A percentile compares a stretch with the other conserved stretches of the same genome.
These are phyloP conservation scores for roundworm (Caenorhabditis elegans) DNA, from an alignment of 1,140 invertebrate species.

Conservation along the genomic window DNA sequence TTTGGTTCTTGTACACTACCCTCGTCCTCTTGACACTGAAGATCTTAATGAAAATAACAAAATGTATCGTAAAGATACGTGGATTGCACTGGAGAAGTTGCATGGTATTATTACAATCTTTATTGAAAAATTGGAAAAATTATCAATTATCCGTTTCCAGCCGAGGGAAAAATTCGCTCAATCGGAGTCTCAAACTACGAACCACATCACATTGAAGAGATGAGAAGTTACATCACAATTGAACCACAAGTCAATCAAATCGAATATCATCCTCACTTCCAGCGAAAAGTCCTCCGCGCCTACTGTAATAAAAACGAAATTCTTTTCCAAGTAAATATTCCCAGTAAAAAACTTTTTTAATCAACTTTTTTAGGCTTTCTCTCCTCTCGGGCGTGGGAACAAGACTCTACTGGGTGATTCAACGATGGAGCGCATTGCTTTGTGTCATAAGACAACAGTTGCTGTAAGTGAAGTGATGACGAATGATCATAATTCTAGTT, in stretches of 20 bases:
- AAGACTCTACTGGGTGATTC: conserved; percentile 52
- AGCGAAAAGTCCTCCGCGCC: conserved; percentile 64
- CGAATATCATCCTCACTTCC: conserved; percentile 69
- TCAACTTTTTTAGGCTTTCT: conserved; percentile 49
- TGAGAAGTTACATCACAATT: conserved; percentile 69
- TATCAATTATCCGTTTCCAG: background rate
- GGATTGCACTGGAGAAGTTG: conserved; percentile 54
- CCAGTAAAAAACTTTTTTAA: background rate
- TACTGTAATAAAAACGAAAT: conserved; percentile 67
- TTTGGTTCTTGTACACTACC: conserved; percentile 56
- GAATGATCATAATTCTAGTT: background rate
- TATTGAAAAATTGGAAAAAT: background rate
- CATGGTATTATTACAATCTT: background rate
- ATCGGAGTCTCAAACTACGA: conserved; percentile 85
- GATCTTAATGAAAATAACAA: conserved; percentile 52
- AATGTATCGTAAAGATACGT: conserved; percentile 46
- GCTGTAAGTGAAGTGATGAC: background rate
- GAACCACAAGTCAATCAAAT: conserved; percentile 36
- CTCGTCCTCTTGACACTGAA: conserved; percentile 49
- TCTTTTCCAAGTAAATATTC: conserved; percentile 67
- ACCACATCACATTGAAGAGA: conserved; percentile 74
- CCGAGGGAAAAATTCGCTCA: conserved; percentile 70
- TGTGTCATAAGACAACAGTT: conserved; percentile 51
- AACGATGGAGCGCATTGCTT: conserved; percentile 42
- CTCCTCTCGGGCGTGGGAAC: conserved; percentile 56